Percentiles rank a stretch among this genome's conserved stretches.
Conservation (phyloP, 2,113 vertebrate species). For the Mormyrus lacerda region DNA sequence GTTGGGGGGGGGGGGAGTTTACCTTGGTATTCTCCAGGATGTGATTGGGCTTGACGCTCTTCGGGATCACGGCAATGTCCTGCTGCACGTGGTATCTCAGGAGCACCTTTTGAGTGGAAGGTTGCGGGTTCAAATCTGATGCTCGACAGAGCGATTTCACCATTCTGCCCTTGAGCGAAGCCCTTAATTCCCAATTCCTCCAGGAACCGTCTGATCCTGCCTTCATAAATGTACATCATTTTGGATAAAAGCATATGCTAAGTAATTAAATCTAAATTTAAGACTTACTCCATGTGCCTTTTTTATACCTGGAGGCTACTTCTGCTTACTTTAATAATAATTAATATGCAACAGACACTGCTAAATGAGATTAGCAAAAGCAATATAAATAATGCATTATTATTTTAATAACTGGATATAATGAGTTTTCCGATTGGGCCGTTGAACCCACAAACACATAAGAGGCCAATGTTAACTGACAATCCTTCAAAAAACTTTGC, state of each 20-base stretch:
- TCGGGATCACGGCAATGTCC: constrained; percentile 57
- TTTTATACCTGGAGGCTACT: neutral
- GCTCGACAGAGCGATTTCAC: neutral
- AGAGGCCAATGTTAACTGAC: neutral
- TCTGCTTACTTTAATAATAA: neutral
- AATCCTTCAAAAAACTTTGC: neutral
- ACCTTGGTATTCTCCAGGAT: constrained; percentile 70
- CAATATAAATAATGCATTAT: neutral
- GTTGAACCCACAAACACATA: neutral
- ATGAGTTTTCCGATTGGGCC: neutral
- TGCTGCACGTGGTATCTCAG: constrained; percentile 62
- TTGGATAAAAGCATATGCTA: neutral
- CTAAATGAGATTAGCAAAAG: neutral
- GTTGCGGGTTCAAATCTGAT: neutral
- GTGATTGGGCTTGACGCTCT: constrained; percentile 60
- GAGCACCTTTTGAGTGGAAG: constrained; percentile 43
- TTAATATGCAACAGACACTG: neutral
- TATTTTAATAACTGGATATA: neutral
- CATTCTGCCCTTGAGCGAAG: neutral
- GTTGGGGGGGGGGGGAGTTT: too few relatives aligned
- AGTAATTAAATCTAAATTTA: neutral
- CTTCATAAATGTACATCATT: neutral
- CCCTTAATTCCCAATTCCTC: neutral
- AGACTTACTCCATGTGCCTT: neutral
- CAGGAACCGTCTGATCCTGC: neutral